Percentiles rank a stretch among this genome's conserved stretches.
Evolutionary conservation across 2,113 vertebrate species (phyloP).

Genomic region (Ursus arctos): DNA sequence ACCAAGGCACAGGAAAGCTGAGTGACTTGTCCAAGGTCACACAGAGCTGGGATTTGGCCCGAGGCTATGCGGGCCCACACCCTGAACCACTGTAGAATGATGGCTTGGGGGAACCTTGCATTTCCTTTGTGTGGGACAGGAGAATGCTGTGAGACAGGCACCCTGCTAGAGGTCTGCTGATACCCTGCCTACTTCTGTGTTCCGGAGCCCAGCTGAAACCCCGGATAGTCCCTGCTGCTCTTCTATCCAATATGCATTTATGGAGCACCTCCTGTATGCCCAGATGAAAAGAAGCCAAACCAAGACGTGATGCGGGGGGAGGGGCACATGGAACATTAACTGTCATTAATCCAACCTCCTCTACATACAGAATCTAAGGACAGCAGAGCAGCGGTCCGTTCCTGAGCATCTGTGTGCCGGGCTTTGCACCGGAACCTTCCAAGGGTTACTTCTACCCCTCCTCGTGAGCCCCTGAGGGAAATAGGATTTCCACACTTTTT

Average conservation of each 20-base stretch:
- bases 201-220: background rate
- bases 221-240: fast-evolving
- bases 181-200: background rate
- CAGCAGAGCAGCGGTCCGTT: background rate
- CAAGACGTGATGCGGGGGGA: fast-evolving
- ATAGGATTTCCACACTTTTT: background rate
- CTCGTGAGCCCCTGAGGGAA: background rate
- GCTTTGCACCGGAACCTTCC: background rate
- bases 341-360: background rate
- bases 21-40: background rate
- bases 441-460: background rate
- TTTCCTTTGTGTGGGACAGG: background rate
- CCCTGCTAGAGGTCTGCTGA: background rate
- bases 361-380: background rate
- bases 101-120: background rate
- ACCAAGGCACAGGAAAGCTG: background rate
- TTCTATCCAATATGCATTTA: background rate
- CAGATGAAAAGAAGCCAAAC: background rate
- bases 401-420: background rate
- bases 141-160: background rate
- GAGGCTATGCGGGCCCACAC: background rate
- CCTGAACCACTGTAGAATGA: background rate
- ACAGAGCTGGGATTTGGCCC: background rate
- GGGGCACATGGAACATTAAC: background rate
- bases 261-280: background rate